These are phyloP conservation scores for Tursiops truncatus DNA, from an alignment of 2,113 vertebrate species.

Conservation along the genomic window DNA sequence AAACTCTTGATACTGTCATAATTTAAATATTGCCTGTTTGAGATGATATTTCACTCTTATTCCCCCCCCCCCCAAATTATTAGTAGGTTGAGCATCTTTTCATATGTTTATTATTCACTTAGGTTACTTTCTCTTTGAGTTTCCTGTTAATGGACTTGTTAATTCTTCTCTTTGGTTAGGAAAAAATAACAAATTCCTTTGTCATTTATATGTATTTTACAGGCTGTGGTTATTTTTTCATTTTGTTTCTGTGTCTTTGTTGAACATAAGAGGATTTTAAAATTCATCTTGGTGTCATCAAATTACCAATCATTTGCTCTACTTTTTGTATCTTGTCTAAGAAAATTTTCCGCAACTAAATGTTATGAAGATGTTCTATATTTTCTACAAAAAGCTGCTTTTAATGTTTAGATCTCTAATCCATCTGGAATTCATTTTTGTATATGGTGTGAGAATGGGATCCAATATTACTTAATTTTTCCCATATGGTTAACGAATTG, in stretches of 20 bases:
- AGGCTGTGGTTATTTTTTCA: not conserved
- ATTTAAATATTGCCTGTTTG: not conserved
- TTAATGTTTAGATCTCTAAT: constrained; percentile 17
- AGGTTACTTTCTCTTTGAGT: not conserved
- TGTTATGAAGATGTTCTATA: not conserved
- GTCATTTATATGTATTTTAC: not conserved
- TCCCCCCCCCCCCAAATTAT: not conserved
- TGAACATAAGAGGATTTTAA: not conserved
- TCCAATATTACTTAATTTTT: constrained; percentile 48
- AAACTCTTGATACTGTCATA: not conserved
- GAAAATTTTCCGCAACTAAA: not conserved
- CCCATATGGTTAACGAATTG: not conserved
- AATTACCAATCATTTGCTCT: not conserved
- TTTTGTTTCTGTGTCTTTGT: not conserved
- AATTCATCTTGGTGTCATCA: not conserved
- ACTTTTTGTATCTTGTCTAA: constrained; percentile 39
- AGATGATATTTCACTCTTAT: not conserved
- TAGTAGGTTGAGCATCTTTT: not conserved
- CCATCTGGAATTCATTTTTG: constrained; percentile 49
- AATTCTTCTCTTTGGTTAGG: not conserved
- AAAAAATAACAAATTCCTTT: not conserved
- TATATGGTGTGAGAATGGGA: constrained; percentile 55
- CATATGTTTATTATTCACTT: not conserved
- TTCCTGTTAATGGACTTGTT: not conserved
- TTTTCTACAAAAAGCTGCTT: constrained; percentile 44